These are phyloP conservation scores for Desoria tigrina DNA, from an alignment of 2,888 invertebrate species.

Conservation along the genomic window DNA sequence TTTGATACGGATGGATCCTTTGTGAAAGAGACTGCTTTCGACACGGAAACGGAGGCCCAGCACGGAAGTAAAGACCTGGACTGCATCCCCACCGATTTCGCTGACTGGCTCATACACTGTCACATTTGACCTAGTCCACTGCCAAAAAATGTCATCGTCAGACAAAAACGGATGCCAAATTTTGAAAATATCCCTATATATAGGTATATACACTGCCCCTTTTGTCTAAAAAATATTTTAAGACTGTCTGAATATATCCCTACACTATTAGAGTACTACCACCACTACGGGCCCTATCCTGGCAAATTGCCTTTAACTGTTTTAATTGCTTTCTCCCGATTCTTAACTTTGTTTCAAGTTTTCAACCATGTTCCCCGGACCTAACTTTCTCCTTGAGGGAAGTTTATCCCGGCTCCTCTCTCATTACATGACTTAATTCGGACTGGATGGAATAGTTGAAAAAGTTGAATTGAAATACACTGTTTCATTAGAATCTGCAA, in stretches of 20 bases:
- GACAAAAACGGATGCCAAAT: slow-evolving; percentile 6
- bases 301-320: slow-evolving; percentile 17
- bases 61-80: slow-evolving; percentile 3
- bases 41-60: slow-evolving; percentile 12
- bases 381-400: too few species aligned
- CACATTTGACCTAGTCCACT: slow-evolving; percentile 20
- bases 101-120: slow-evolving; percentile 16
- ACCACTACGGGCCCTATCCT: neutral
- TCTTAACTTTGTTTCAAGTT: neutral
- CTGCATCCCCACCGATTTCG: slow-evolving; percentile 1
- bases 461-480: too few species aligned
- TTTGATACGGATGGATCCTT: slow-evolving; percentile 14
- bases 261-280: too few species aligned
- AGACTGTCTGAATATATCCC: neutral
- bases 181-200: slow-evolving; percentile 3
- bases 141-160: slow-evolving; percentile 22
- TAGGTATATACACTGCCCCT: neutral
- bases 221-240: neutral
- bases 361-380: too few species aligned
- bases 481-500: too few species aligned
- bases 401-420: too few species aligned
- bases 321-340: slow-evolving; percentile 9
- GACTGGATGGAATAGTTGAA: too few species aligned
- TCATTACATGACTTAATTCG: too few species aligned
- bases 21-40: slow-evolving; percentile 4